A percentile compares a stretch with the other conserved stretches of the same genome.
Evolutionary conservation across 2,888 invertebrate species (phyloP).

Genomic region (Leistus spinibarbis): DNA sequence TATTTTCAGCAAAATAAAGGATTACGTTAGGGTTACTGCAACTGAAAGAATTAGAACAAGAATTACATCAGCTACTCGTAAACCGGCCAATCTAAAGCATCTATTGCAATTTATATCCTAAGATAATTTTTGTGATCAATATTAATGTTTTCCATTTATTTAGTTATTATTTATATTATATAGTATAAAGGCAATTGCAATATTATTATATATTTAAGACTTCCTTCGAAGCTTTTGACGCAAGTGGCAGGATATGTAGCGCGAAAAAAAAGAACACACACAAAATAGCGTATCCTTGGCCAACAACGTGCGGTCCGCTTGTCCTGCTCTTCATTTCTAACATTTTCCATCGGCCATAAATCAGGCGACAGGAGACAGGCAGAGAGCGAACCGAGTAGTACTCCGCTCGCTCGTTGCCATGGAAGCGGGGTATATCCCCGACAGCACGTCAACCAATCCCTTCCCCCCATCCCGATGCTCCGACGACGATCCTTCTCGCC

Average conservation of each 20-base stretch:
- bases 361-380: constrained; percentile 61
- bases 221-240: not conserved
- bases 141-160: too few species aligned
- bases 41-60: too few species aligned
- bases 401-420: constrained; percentile 59
- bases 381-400: constrained; percentile 49
- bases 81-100: too few species aligned
- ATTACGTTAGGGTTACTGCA: too few species aligned
- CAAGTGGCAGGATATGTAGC: not conserved
- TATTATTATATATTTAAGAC: not conserved
- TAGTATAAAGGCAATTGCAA: too few species aligned
- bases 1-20: too few species aligned
- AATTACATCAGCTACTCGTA: too few species aligned
- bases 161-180: too few species aligned
- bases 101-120: too few species aligned
- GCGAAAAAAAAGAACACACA: constrained; percentile 8
- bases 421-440: constrained; percentile 59
- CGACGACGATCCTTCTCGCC: not conserved
- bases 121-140: too few species aligned
- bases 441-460: constrained; percentile 49
- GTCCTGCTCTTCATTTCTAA: constrained; percentile 60
- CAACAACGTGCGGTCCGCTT: constrained; percentile 24
- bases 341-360: constrained; percentile 61
- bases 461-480: constrained; percentile 51
- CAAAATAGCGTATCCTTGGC: not conserved